Percentiles rank a stretch among this genome's conserved stretches.
Evolutionary conservation across 2,113 vertebrate genomes (phyloP).

Genomic region (Sinosuthora webbiana): DNA sequence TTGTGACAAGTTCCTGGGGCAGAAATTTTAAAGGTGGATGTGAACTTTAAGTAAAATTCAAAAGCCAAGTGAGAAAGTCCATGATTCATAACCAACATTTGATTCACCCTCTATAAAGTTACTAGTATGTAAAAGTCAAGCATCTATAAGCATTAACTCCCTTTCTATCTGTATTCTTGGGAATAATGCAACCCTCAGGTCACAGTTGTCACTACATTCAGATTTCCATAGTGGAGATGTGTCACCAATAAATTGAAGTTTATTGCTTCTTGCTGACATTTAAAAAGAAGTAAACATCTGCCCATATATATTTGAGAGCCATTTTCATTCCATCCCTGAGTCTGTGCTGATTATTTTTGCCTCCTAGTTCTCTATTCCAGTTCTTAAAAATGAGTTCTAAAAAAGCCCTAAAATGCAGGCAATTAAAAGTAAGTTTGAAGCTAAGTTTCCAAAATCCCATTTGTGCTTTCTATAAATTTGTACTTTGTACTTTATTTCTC

Average conservation of each 20-base stretch:
- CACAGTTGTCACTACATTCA: background rate
- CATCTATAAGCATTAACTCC: background rate
- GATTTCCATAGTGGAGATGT: background rate
- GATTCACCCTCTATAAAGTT: background rate
- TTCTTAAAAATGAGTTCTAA: background rate
- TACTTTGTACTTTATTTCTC: background rate
- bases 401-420: background rate
- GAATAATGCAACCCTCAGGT: background rate
- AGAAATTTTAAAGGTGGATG: background rate
- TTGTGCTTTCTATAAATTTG: background rate
- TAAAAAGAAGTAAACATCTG: slow-evolving; percentile 20
- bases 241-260: background rate
- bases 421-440: background rate
- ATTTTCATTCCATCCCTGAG: background rate
- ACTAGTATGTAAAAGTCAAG: background rate
- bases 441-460: background rate
- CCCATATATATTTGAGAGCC: background rate
- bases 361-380: background rate
- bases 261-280: slow-evolving; percentile 29
- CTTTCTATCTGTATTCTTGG: background rate
- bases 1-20: background rate
- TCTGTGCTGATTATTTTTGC: background rate
- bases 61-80: background rate
- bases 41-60: background rate
- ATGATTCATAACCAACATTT: background rate